Evolutionary conservation across 2,888 invertebrate genomes (phyloP), one percentile per base, ranked within the genome.

Genomic region (Eupithecia abbreviata): DNA sequence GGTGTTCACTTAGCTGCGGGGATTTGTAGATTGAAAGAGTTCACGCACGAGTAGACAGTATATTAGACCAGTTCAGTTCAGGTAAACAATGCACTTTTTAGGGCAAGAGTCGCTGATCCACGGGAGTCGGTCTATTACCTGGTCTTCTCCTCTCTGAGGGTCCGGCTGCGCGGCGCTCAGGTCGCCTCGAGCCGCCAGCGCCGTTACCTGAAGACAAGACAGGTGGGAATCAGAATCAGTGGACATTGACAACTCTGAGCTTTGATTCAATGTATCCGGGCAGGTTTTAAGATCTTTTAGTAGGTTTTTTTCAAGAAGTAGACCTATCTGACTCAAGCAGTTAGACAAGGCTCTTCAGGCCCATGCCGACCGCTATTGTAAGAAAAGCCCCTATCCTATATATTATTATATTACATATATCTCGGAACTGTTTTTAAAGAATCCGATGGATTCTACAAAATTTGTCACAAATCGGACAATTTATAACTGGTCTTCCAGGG

Each of bases 101-200:
- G 30, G 30, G 30, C 30, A 30, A 30, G 55, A 7, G 62, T 12
- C 18, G 18, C 62, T 30, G 65, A 10, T 5, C 13, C 2, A 65
- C 5, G 41, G 2, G 41, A n/a, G 13, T 43, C 5, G 18, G 55
- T 18, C 12, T n/a, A 43, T 62, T 85, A 92, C 93, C 92, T 86
- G 90, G 85, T 81, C 92, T 82, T 58, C 92, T 85, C 4, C 92
- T 81, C 76, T 92, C 92, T 7, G 90, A 84, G 65, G 90, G 90
- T 2, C 86, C 89, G 47, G 92, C 90, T 67, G 91, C 82, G 74
- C 92, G 90, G 5, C 92, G 89, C 85, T 92, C 92, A 4, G 91
- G 88, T 51, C 92, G 89, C 6, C 92, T 84, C 71, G 93, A 92
- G 0, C 91, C 92, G 58, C 92, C 92, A 7, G 91, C 91, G 9